These are phyloP conservation scores for Manacus vitellinus DNA, from an alignment of 2,113 vertebrate genomes.

Conservation along the genomic window DNA sequence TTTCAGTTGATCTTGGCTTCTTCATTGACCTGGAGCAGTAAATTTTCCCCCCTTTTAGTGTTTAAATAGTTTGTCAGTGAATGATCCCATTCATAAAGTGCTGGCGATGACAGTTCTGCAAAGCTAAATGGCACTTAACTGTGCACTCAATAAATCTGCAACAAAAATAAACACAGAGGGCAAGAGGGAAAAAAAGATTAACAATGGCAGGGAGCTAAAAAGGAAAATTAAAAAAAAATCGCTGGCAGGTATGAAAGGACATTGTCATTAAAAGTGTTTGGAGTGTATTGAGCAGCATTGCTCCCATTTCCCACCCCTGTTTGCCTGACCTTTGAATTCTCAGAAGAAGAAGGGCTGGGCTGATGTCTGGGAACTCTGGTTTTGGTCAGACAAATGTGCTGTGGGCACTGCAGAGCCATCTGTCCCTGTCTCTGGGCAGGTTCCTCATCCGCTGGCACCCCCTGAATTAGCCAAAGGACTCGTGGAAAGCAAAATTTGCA, in stretches of 20 bases:
- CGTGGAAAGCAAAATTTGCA: fast-evolving
- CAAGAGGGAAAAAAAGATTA: neutral
- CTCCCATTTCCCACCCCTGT: neutral
- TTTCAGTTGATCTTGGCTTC: conserved; percentile 76
- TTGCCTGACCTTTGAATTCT: conserved; percentile 7
- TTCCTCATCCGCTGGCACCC: neutral
- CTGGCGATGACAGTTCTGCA: conserved; percentile 68
- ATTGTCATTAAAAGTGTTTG: neutral
- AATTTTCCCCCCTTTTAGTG: conserved; percentile 49
- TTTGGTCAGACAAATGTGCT: neutral
- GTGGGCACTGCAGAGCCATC: fast-evolving
- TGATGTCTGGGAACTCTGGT: neutral
- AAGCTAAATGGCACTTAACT: conserved; percentile 69
- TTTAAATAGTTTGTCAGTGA: conserved; percentile 74
- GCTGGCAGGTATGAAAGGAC: conserved; percentile 13
- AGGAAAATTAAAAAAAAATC: neutral
- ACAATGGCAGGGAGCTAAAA: neutral
- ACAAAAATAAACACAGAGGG: conserved; percentile 74
- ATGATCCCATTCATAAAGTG: conserved; percentile 75
- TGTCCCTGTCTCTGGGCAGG: fast-evolving
- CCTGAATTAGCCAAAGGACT: neutral
- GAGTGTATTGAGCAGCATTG: neutral
- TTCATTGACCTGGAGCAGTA: conserved; percentile 64
- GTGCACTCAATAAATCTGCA: conserved; percentile 70
- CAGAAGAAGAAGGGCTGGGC: neutral